A percentile compares a stretch with the other conserved stretches of the same genome.
phyloP scores from a whole-genome alignment of 1,140 invertebrate genomes.

The Tenebrio molitor region DNA sequence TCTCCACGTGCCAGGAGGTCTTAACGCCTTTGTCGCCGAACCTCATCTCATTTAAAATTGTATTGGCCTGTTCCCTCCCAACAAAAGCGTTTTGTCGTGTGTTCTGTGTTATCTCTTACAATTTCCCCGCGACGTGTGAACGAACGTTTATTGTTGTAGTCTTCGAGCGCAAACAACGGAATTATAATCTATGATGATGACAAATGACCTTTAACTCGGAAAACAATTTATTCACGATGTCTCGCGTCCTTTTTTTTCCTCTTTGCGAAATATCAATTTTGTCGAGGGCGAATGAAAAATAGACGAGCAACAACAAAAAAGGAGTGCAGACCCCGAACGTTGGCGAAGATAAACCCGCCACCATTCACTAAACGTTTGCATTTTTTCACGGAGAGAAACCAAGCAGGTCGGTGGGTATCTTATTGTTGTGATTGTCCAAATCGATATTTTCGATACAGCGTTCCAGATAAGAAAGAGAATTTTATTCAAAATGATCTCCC shows the following conservation, averaged over 20 bases:
- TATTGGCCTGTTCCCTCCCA: constrained; percentile 14
- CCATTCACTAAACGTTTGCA: constrained; percentile 5
- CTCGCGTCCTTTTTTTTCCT: not conserved
- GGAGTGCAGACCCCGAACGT: not conserved
- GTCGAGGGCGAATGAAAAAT: constrained; percentile 4
- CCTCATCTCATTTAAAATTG: constrained; percentile 27
- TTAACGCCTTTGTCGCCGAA: constrained; percentile 9
- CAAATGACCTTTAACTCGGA: constrained; percentile 30
- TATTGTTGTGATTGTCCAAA: not conserved
- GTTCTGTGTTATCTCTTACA: constrained; percentile 7
- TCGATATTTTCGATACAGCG: constrained; percentile 9
- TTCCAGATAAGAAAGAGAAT: constrained; percentile 16
- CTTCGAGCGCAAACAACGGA: constrained; percentile 8
- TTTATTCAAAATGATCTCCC: constrained; percentile 36
- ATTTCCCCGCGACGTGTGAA: constrained; percentile 33
- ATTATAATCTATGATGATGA: constrained; percentile 36
- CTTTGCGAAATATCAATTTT: not conserved
- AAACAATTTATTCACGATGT: constrained; percentile 16
- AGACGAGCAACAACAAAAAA: not conserved
- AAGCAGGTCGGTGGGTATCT: not conserved
- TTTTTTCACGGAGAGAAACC: not conserved
- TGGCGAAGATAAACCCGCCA: not conserved
- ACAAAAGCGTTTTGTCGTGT: constrained; percentile 8
- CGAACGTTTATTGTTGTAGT: constrained; percentile 13
- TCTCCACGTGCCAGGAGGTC: not conserved